A percentile compares a stretch with the other conserved stretches of the same genome.
Conservation (phyloP, 2,113 vertebrate genomes). For the Uria aalge region DNA sequence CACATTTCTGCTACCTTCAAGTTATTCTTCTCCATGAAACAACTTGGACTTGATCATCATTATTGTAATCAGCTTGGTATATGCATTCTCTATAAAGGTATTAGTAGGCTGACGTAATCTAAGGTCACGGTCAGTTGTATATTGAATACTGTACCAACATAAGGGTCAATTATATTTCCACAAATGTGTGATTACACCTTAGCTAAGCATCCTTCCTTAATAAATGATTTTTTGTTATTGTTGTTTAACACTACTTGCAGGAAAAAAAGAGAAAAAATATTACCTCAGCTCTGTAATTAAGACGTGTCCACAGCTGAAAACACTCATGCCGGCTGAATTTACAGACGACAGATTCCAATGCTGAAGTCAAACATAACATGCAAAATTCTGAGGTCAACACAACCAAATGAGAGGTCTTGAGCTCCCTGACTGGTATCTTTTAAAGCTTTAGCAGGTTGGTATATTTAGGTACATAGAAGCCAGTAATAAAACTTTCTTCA, state of each 20-base stretch:
- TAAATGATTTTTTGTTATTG: background rate
- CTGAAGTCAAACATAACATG: background rate
- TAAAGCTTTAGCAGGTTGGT: background rate
- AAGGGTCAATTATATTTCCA: background rate
- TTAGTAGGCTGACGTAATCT: background rate
- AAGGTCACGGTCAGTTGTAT: background rate
- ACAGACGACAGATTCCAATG: background rate
- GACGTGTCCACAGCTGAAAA: background rate
- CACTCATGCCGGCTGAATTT: background rate
- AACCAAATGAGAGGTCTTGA: background rate
- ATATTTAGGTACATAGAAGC: background rate
- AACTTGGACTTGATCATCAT: background rate
- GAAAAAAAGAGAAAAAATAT: background rate
- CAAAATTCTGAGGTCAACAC: background rate
- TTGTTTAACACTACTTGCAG: background rate
- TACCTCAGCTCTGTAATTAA: background rate
- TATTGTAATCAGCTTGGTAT: background rate
- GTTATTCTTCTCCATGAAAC: background rate
- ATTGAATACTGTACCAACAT: background rate
- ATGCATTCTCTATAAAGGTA: background rate
- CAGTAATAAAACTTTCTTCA: background rate
- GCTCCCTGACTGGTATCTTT: background rate
- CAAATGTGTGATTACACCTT: background rate
- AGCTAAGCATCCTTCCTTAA: background rate
- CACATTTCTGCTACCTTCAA: background rate